These are phyloP conservation scores for Rhabdophis nuchalis DNA, from an alignment of 2,797 vertebrate species.

Conservation along the genomic window DNA sequence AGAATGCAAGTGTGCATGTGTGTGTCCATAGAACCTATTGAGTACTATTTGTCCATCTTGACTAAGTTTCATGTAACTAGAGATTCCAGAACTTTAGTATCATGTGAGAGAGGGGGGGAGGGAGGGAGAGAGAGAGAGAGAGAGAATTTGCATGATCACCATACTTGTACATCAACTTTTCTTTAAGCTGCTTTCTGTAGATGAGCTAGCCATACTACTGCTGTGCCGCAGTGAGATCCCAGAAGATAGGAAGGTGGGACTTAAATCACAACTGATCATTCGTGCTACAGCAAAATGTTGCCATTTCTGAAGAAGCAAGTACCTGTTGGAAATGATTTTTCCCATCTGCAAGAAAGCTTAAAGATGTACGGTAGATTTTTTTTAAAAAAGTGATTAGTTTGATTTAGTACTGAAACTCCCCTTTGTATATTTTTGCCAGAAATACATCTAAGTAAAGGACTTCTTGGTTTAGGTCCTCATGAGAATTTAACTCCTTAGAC, in stretches of 20 bases:
- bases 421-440: neutral
- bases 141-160: neutral
- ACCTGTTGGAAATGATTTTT: neutral
- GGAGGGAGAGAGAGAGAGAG: neutral
- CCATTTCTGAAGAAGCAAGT: neutral
- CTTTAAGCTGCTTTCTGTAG: neutral
- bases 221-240: neutral
- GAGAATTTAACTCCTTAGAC: neutral
- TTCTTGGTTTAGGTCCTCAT: neutral
- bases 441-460: neutral
- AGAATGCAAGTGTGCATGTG: neutral
- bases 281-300: neutral
- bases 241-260: neutral
- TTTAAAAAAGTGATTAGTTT: neutral
- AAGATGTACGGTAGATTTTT: neutral
- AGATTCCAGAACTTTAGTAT: neutral
- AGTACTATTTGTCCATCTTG: neutral
- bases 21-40: neutral
- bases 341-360: neutral
- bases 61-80: neutral
- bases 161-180: neutral
- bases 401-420: neutral
- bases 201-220: neutral
- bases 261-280: neutral
- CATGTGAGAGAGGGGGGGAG: too few relatives aligned